Conservation (phyloP, 1,140 invertebrate genomes). For the Caenorhabditis brenneri region DNA sequence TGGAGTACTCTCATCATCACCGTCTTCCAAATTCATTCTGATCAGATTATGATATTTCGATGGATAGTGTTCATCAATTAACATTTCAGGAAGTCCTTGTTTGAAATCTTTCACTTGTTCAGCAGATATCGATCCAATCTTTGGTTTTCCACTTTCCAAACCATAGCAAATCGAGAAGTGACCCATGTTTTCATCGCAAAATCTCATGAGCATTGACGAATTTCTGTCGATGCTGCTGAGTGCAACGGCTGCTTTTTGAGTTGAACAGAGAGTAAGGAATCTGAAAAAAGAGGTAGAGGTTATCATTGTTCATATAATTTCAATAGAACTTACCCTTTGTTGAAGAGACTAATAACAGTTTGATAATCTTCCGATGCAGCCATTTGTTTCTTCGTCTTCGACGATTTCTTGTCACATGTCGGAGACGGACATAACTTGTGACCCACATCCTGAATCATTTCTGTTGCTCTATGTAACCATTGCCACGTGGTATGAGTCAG, state of each 20-base stretch:
- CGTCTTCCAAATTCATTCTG: conserved; percentile 26
- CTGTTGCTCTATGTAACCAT: conserved; percentile 49
- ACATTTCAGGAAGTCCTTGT: conserved; percentile 53
- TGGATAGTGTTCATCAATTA: conserved; percentile 54
- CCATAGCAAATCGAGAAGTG: conserved; percentile 53
- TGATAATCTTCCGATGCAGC: conserved; percentile 56
- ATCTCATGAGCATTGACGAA: conserved; percentile 41
- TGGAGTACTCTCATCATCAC: background rate
- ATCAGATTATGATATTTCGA: conserved; percentile 50
- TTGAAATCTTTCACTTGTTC: conserved; percentile 57
- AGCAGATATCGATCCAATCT: conserved; percentile 50
- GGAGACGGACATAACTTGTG: conserved; percentile 57
- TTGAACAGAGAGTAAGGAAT: conserved; percentile 3
- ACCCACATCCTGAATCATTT: conserved; percentile 53
- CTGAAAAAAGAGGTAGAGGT: background rate
- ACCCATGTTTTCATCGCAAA: conserved; percentile 56
- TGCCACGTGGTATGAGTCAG: conserved; percentile 54
- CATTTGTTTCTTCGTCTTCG: conserved; percentile 58
- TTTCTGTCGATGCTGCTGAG: background rate
- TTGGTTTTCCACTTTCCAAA: conserved; percentile 47
- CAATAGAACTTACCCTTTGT: conserved; percentile 45
- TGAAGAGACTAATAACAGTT: conserved; percentile 56
- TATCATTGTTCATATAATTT: background rate
- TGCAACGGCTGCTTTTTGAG: background rate
- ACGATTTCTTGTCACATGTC: conserved; percentile 52